Evolutionary conservation across 2,113 vertebrate genomes (phyloP).

Genomic region (Phalacrocorax brasilianus): DNA sequence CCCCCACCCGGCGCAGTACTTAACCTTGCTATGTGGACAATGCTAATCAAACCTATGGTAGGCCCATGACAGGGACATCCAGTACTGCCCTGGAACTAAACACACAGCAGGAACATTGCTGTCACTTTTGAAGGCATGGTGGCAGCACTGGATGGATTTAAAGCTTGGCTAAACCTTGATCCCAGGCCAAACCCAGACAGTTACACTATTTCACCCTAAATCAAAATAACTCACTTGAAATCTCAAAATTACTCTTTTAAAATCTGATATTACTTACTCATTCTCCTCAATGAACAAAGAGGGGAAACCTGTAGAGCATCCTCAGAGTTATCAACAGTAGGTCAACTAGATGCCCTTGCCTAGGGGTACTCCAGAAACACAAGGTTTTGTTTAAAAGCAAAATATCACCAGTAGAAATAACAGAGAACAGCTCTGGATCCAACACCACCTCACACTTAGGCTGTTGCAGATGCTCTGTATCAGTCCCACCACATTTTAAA

Average conservation of each 20-base stretch:
- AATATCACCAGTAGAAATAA: neutral
- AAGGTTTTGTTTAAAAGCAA: neutral
- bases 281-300: neutral
- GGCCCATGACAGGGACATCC: neutral
- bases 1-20: neutral
- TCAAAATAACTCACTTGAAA: neutral
- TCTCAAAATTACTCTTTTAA: neutral
- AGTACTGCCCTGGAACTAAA: neutral
- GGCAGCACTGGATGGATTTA: neutral
- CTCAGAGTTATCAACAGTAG: neutral
- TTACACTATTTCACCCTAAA: neutral
- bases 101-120: neutral
- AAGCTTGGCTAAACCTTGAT: neutral
- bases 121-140: neutral
- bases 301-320: neutral
- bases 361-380: neutral
- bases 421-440: neutral
- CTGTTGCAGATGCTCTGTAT: neutral
- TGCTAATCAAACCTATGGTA: neutral
- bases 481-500: neutral
- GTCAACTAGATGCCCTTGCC: neutral
- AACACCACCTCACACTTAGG: neutral
- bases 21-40: neutral
- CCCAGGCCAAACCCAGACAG: neutral
- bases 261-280: neutral